These are phyloP conservation scores for Medauroidea extradentata DNA, from an alignment of 1,140 invertebrate genomes.

Conservation along the genomic window DNA sequence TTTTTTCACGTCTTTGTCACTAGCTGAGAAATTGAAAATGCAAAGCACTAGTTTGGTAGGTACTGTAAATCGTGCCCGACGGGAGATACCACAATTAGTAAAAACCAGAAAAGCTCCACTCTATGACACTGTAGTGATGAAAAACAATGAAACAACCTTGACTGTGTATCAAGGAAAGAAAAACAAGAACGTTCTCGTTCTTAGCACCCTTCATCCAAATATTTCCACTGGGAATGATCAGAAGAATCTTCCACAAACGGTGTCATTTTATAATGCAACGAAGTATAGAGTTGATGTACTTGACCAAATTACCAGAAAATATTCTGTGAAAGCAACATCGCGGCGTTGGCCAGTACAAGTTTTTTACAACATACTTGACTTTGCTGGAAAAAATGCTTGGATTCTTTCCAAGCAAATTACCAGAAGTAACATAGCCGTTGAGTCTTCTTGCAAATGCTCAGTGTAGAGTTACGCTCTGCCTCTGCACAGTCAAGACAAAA, in stretches of 20 bases:
- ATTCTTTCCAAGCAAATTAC: not conserved
- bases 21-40: slow-evolving; percentile 22
- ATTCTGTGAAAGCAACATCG: slow-evolving; percentile 7
- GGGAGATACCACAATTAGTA: not conserved
- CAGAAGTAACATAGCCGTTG: not conserved
- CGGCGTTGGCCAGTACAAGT: slow-evolving; percentile 22
- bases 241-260: slow-evolving; percentile 22
- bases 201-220: slow-evolving; percentile 23
- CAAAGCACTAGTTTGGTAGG: slow-evolving; percentile 14
- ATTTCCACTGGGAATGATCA: slow-evolving; percentile 17
- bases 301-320: slow-evolving; percentile 20
- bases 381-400: slow-evolving; percentile 21
- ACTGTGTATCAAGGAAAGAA: slow-evolving; percentile 26
- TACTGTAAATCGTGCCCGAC: slow-evolving; percentile 14
- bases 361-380: slow-evolving; percentile 24
- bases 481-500: too few relatives aligned
- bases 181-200: slow-evolving; percentile 23
- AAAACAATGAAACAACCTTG: slow-evolving; percentile 21
- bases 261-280: slow-evolving; percentile 25
- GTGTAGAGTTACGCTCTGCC: too few relatives aligned
- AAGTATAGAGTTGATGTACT: slow-evolving; percentile 25
- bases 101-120: too few relatives aligned
- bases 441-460: too few relatives aligned
- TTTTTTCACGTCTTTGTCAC: slow-evolving; percentile 28
- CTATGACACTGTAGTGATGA: slow-evolving; percentile 6